Base-by-base conservation (phyloP, 2,888 invertebrate genomes). In the Drosophila macrothrix region DNA sequence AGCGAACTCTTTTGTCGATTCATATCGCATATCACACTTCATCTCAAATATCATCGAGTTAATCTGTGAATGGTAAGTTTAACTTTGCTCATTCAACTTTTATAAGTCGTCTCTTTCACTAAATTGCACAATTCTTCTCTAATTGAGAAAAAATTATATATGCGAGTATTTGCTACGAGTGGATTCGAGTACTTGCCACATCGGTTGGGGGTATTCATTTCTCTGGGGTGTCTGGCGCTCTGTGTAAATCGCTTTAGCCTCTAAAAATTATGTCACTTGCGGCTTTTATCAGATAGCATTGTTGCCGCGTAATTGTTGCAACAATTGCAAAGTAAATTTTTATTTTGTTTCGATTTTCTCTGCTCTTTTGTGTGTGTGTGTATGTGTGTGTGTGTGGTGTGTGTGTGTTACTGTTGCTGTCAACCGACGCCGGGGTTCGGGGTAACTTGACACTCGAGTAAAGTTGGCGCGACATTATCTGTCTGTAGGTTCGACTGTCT, bases 191-290 rank as follows among this genome's bases (percentile, higher is more conserved):
- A 58, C 61, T 66, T 50, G 49, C 28, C 58, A 62, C 65, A 58
- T 28, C 50, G 39, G 10, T 10, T 43, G 39, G 25, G 46, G 49
- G 29, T 43, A 53, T 65, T 41, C 58, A 58, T 73, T 65, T 65
- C 53, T 35, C 56, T 39, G 31, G 64, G 29, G 66, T 61, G 43
- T 67, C 67, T 53, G 70, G 37, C 56, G 37, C 63, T 52, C 54
- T 71, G 54, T 65, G 55, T 65, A 82, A 83, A 80, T 78, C 81
- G 82, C 69, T 77, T 83, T 80, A 83, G 83, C 75, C 78, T 72
- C 62, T 58, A 62, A 71, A 85, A 88, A 88, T 88, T 90, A 83
- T 88, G 87, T 90, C 90, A 88, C 90, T 84, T 81, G 88, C 73
- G 77, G 78, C 78, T 82, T 80, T 87, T 78, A 37, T 10, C 28